These are phyloP conservation scores for Microcebus griseorufus DNA, from an alignment of 2,113 vertebrate species.

Conservation along the genomic window DNA sequence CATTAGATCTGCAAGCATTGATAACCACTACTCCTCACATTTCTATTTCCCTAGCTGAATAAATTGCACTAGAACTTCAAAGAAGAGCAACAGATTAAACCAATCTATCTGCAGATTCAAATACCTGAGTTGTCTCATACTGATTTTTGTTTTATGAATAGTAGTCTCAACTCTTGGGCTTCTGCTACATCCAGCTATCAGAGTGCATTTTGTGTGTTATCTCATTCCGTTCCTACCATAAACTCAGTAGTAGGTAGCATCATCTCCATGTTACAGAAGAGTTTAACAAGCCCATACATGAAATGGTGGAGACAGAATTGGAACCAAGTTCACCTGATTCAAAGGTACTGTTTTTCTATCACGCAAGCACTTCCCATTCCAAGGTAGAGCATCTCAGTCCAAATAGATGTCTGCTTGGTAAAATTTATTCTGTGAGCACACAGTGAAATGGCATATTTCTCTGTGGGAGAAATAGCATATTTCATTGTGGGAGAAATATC, in stretches of 20 bases:
- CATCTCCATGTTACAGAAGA: background rate
- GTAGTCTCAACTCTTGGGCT: no score
- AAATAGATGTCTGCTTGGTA: background rate
- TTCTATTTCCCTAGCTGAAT: background rate
- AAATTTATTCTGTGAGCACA: background rate
- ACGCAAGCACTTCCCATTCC: background rate
- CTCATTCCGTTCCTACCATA: background rate
- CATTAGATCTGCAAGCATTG: rapidly evolving
- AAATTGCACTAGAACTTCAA: background rate
- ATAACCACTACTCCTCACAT: background rate
- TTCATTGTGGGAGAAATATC: background rate
- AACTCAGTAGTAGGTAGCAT: background rate
- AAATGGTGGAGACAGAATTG: background rate
- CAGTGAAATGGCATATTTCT: background rate
- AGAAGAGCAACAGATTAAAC: background rate
- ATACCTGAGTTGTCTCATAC: background rate
- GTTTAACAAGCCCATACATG: no score
- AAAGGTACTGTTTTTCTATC: background rate
- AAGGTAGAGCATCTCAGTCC: background rate
- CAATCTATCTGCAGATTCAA: background rate
- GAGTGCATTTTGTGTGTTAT: background rate
- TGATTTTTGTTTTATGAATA: background rate
- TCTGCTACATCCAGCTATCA: background rate
- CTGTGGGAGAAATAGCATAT: background rate
- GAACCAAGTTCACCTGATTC: background rate